Evolutionary conservation across 1,140 invertebrate genomes (phyloP).

Genomic region (Scaptodrosophila lebanonensis): DNA sequence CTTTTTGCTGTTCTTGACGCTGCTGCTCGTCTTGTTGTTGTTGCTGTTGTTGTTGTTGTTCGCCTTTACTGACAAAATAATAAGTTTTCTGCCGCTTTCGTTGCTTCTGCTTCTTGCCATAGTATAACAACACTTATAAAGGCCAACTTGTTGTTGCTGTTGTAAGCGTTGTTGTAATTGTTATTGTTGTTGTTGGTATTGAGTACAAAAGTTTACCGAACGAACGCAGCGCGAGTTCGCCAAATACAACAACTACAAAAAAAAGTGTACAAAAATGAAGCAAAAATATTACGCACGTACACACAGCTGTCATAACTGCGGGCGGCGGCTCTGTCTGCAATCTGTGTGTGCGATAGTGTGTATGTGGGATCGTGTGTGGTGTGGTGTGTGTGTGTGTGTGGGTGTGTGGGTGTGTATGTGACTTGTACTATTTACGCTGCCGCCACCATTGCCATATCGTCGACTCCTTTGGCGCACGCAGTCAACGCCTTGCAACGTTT

Average conservation of each 20-base stretch:
- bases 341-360: conserved; percentile 16
- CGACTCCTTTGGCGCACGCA: conserved; percentile 44
- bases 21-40: conserved; percentile 5
- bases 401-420: conserved; percentile 19
- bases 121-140: no score
- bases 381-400: conserved; percentile 1
- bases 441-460: no score
- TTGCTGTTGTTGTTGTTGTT: conserved; percentile 36
- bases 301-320: conserved; percentile 19
- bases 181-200: conserved; percentile 52
- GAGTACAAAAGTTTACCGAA: conserved; percentile 69
- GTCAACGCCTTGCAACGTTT: conserved; percentile 23
- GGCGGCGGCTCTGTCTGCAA: neutral
- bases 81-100: conserved; percentile 52
- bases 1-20: conserved; percentile 15
- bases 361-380: neutral
- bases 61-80: conserved; percentile 70
- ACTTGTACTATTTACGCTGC: conserved; percentile 51
- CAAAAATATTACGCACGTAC: conserved; percentile 10
- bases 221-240: neutral
- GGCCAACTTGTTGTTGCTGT: neutral
- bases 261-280: conserved; percentile 48
- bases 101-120: conserved; percentile 11
- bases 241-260: no score
- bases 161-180: conserved; percentile 27